Conservation (phyloP, 2,888 invertebrate genomes). For the Protula sp. region DNA sequence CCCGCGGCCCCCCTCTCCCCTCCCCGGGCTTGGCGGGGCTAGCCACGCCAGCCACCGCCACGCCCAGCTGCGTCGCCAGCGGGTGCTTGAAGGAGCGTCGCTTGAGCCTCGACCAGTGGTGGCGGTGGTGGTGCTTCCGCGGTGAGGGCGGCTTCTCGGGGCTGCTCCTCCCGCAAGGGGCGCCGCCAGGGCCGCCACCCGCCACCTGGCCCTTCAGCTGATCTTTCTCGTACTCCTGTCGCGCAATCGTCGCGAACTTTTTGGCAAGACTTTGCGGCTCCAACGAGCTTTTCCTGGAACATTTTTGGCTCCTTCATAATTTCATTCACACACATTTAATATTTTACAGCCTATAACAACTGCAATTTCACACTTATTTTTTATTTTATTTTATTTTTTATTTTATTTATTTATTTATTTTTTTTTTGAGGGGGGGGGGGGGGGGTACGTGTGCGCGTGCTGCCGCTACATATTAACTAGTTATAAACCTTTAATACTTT, state of each 20-base stretch:
- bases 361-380: too few species aligned
- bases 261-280: neutral
- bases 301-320: too few species aligned
- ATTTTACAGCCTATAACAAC: too few species aligned
- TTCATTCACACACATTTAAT: too few species aligned
- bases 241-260: neutral
- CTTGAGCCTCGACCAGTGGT: neutral
- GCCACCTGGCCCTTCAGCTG: neutral
- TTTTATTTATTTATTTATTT: too few species aligned
- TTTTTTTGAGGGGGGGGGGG: too few species aligned
- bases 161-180: neutral
- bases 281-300: neutral
- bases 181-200: neutral
- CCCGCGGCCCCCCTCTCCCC: neutral
- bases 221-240: neutral
- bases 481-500: too few species aligned
- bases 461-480: too few species aligned
- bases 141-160: too few species aligned
- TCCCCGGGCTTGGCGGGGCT: neutral
- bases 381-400: too few species aligned
- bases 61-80: neutral
- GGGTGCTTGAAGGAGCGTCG: neutral
- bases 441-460: too few species aligned
- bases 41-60: neutral
- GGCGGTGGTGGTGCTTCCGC: neutral